phyloP scores from a whole-genome alignment of 2,888 invertebrate genomes.

The Coenonympha arcania region DNA sequence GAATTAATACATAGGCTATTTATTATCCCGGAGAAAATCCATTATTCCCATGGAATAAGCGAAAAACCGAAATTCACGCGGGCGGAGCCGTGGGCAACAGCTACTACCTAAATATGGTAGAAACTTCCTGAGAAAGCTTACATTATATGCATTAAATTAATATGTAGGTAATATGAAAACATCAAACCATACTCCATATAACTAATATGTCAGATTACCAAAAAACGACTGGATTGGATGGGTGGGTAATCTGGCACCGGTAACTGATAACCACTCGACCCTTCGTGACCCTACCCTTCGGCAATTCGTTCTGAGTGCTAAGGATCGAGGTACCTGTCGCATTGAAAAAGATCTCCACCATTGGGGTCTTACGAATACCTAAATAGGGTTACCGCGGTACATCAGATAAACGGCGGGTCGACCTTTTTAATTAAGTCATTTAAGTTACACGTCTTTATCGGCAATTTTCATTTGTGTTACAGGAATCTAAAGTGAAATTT shows the following conservation, averaged over 20 bases:
- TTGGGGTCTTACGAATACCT: conserved; percentile 27
- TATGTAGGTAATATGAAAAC: not conserved
- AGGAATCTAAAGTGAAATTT: too few relatives aligned
- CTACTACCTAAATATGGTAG: too few relatives aligned
- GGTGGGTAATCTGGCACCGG: conserved; percentile 27
- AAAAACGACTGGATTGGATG: conserved; percentile 33
- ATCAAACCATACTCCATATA: too few relatives aligned
- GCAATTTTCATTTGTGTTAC: too few relatives aligned
- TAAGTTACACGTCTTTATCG: not conserved
- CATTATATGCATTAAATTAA: not conserved
- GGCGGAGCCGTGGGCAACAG: too few relatives aligned
- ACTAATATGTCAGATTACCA: conserved; percentile 1
- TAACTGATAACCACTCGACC: conserved; percentile 34
- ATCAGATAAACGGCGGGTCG: conserved; percentile 18
- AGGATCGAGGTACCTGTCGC: conserved; percentile 24
- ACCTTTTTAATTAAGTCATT: conserved; percentile 9
- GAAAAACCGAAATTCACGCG: too few relatives aligned
- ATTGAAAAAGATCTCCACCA: conserved; percentile 27
- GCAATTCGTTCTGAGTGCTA: conserved; percentile 33
- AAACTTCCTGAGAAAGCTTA: too few relatives aligned
- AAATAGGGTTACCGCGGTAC: conserved; percentile 21
- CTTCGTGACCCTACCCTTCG: conserved; percentile 34
- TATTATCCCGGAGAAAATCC: too few relatives aligned
- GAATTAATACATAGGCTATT: too few relatives aligned
- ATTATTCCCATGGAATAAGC: too few relatives aligned